Evolutionary conservation across 2,888 invertebrate genomes (phyloP).

Genomic region (Tipula vernalis): DNA sequence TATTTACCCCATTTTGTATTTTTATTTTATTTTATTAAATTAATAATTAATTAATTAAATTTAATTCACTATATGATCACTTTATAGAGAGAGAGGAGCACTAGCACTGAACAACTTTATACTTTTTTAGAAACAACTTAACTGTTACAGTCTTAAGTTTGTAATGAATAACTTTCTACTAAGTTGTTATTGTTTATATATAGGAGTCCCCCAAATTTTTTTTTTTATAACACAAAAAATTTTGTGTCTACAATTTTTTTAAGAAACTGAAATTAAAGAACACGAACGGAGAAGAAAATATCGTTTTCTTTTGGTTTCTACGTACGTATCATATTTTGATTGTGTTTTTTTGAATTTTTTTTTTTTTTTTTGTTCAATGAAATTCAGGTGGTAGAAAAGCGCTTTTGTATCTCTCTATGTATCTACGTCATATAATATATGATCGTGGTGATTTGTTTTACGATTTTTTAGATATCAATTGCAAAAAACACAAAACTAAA

Average conservation of each 20-base stretch:
- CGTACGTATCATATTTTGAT: neutral
- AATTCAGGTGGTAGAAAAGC: neutral
- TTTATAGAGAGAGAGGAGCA: neutral
- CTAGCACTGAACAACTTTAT: neutral
- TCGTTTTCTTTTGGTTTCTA: neutral
- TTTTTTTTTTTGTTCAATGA: neutral
- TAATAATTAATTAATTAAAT: neutral
- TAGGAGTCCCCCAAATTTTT: neutral
- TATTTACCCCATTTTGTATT: neutral
- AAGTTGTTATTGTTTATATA: neutral
- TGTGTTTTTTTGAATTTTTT: neutral
- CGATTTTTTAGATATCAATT: neutral
- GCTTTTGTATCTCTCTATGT: neutral
- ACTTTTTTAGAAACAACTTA: neutral
- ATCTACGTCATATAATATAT: neutral
- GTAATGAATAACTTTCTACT: slow-evolving; percentile 7
- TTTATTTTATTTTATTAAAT: neutral
- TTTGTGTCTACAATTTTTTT: neutral
- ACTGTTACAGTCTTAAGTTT: neutral
- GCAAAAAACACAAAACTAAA: neutral
- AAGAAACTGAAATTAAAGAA: neutral
- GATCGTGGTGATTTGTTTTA: neutral
- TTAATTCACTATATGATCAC: neutral
- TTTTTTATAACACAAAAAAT: neutral
- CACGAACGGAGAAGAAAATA: neutral